These are phyloP conservation scores for Motacilla alba DNA, from an alignment of 2,113 vertebrate genomes.

Conservation along the genomic window DNA sequence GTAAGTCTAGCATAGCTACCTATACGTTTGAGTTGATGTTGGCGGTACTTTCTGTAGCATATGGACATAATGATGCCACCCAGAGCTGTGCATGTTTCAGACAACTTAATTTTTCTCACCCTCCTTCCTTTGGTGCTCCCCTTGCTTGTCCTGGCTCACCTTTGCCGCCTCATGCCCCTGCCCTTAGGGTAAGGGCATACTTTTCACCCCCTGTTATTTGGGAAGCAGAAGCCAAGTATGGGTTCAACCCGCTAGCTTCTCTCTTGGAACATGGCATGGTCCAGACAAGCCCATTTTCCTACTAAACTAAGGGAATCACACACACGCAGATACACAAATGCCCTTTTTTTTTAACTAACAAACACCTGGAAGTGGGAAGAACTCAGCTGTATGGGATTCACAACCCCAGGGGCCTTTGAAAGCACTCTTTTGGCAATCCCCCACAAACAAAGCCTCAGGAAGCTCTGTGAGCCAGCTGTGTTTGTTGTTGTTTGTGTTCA, in stretches of 20 bases:
- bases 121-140: neutral
- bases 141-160: neutral
- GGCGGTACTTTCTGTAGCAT: slow-evolving; percentile 14
- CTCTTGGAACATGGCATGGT: slow-evolving; percentile 21
- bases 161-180: neutral
- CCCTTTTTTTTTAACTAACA: neutral
- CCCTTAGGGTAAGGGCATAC: neutral
- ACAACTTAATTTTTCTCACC: neutral
- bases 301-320: neutral
- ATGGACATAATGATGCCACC: neutral
- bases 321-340: neutral
- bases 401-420: neutral
- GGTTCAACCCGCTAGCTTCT: neutral
- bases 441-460: slow-evolving; percentile 44
- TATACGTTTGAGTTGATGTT: slow-evolving; percentile 1
- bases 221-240: neutral
- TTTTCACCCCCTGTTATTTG: neutral
- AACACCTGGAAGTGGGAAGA: neutral
- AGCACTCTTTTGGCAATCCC: slow-evolving; percentile 21
- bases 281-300: slow-evolving; percentile 29
- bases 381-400: neutral
- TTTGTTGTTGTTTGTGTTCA: slow-evolving; percentile 66
- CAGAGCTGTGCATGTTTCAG: slow-evolving; percentile 41
- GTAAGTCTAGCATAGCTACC: slow-evolving; percentile 18
- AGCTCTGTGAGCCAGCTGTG: slow-evolving; percentile 62